These are phyloP conservation scores for Colossoma macropomum DNA, from an alignment of 2,113 vertebrate genomes.

Conservation along the genomic window DNA sequence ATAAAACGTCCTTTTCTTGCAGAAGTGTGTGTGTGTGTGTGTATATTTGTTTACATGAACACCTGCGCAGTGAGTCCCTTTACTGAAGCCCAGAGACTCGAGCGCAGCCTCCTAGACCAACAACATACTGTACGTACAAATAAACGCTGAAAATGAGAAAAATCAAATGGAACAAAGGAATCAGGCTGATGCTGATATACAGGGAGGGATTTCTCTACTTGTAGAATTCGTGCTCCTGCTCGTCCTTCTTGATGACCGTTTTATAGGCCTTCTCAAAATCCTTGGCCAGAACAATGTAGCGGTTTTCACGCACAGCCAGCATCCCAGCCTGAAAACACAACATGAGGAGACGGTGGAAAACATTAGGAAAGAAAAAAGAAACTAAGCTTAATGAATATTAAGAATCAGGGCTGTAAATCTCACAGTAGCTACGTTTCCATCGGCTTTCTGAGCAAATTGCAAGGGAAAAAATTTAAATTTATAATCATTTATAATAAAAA, in stretches of 20 bases:
- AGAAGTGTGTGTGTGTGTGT: slow-evolving; percentile 32
- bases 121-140: slow-evolving; percentile 26
- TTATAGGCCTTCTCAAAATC: slow-evolving; percentile 97
- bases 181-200: background rate
- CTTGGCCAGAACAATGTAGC: slow-evolving; percentile 93
- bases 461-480: too few species aligned
- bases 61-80: slow-evolving; percentile 28
- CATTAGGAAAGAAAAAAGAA: background rate
- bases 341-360: background rate
- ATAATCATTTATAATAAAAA: too few species aligned
- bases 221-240: slow-evolving; percentile 96
- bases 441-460: too few species aligned
- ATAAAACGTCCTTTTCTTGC: slow-evolving; percentile 32
- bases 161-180: background rate
- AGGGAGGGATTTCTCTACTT: slow-evolving; percentile 76
- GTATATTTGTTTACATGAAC: slow-evolving; percentile 34
- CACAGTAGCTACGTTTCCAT: too few species aligned
- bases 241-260: slow-evolving; percentile 94
- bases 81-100: slow-evolving; percentile 37
- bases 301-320: slow-evolving; percentile 92
- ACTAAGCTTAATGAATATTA: too few species aligned
- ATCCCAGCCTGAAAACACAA: slow-evolving; percentile 84
- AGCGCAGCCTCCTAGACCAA: slow-evolving; percentile 34
- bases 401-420: too few species aligned
- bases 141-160: slow-evolving; percentile 22